Percentiles rank a stretch among this genome's conserved stretches.
These are phyloP conservation scores for Drosophila picticornis DNA, from an alignment of 2,888 invertebrate genomes.

Conservation along the genomic window DNA sequence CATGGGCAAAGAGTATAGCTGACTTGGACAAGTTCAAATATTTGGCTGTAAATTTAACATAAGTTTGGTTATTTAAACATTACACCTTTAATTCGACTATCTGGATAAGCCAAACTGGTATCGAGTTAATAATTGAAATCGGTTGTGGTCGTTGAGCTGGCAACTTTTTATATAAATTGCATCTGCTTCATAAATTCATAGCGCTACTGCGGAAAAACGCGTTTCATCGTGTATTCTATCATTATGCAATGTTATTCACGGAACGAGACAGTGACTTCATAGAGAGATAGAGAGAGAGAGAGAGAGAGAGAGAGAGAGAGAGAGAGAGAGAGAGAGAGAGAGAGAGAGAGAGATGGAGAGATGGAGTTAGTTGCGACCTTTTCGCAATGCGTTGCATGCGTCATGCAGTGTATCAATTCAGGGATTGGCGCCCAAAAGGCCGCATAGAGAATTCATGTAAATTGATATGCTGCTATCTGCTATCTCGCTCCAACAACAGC, in stretches of 20 bases:
- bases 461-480: slow-evolving; percentile 61
- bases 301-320: background rate
- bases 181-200: background rate
- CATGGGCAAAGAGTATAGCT: background rate
- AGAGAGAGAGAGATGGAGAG: background rate
- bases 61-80: background rate
- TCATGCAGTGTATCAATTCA: slow-evolving; percentile 64
- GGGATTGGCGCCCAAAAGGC: slow-evolving; percentile 79
- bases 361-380: slow-evolving; percentile 11
- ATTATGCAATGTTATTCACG: slow-evolving; percentile 13
- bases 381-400: slow-evolving; percentile 35
- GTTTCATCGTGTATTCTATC: background rate
- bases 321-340: background rate
- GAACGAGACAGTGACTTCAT: slow-evolving; percentile 3
- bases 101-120: background rate
- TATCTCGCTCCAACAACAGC: slow-evolving; percentile 50
- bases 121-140: background rate
- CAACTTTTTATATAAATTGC: background rate
- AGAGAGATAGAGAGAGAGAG: background rate
- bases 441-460: slow-evolving; percentile 79
- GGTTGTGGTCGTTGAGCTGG: background rate
- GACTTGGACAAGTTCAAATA: background rate
- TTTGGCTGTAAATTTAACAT: background rate
- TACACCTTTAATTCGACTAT: background rate
- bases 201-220: slow-evolving; percentile 3